phyloP scores from a whole-genome alignment of 2,797 vertebrate species.

The Sebastes miniatus region DNA sequence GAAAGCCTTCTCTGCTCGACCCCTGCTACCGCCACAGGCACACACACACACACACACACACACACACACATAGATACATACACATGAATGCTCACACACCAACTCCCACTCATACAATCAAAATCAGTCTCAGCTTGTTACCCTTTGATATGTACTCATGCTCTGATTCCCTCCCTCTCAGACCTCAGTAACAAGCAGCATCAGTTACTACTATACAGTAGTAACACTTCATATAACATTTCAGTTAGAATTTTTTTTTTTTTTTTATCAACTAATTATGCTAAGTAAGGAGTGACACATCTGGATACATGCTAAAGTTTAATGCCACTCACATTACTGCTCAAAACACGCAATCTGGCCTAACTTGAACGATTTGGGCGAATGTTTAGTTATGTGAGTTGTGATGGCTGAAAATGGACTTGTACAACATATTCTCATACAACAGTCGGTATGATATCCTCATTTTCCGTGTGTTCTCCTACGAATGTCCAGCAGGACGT shows the following conservation, averaged over 20 bases:
- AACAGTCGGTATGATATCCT: too few species aligned
- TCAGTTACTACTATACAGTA: not conserved
- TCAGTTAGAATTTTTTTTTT: not conserved
- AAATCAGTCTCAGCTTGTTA: slow-evolving; percentile 50
- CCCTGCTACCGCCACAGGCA: slow-evolving; percentile 86
- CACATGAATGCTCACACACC: slow-evolving; percentile 11
- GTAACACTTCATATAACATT: not conserved
- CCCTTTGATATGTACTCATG: slow-evolving; percentile 53
- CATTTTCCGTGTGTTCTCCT: too few species aligned
- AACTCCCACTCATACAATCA: slow-evolving; percentile 55
- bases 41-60: slow-evolving; percentile 48
- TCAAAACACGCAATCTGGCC: not conserved
- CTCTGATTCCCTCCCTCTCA: slow-evolving; percentile 31
- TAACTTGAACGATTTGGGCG: not conserved
- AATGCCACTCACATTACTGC: not conserved
- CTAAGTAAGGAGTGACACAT: not conserved
- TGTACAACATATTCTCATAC: too few species aligned
- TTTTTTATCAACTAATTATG: not conserved
- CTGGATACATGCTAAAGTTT: not conserved
- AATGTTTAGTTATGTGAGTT: not conserved
- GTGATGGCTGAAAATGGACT: not conserved
- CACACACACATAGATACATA: slow-evolving; percentile 8
- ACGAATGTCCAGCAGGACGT: too few species aligned
- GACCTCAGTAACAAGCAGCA: slow-evolving; percentile 36
- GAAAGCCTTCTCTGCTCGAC: slow-evolving; percentile 73